A percentile compares a stretch with the other conserved stretches of the same genome.
Evolutionary conservation across 2,113 vertebrate species (phyloP).

Genomic region (Agelaius phoeniceus): DNA sequence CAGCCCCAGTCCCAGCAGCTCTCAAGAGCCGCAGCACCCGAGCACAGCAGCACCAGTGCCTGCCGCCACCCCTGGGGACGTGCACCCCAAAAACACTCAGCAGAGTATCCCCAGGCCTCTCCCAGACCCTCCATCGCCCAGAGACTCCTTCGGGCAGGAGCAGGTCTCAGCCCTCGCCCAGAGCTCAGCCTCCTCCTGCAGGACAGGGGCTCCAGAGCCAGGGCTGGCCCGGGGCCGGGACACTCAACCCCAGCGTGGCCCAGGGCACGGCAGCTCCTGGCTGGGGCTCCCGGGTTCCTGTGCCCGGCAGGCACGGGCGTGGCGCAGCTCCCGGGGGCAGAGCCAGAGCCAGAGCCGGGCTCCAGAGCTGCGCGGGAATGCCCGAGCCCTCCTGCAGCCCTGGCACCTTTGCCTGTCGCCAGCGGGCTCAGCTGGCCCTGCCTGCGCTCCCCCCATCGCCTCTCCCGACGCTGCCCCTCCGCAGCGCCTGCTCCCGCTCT

Average conservation of each 20-base stretch:
- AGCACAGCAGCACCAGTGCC: neutral
- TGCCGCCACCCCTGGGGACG: neutral
- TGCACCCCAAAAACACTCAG: neutral
- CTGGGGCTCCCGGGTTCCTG: neutral
- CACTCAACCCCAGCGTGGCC: neutral
- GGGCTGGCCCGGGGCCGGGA: accelerated
- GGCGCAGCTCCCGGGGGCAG: neutral
- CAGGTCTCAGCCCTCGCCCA: neutral
- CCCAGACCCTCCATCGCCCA: neutral
- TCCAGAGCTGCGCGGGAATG: neutral
- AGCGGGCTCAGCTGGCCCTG: neutral
- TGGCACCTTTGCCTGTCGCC: neutral
- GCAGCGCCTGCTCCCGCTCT: neutral
- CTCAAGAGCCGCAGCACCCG: accelerated
- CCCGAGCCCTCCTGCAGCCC: neutral
- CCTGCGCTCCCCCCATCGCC: neutral
- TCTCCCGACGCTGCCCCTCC: conserved; percentile 7
- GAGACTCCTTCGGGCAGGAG: neutral
- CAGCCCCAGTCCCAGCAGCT: neutral
- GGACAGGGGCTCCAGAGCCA: accelerated
- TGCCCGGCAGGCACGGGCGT: neutral
- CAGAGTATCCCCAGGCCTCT: neutral
- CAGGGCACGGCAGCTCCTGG: neutral
- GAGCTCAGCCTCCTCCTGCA: neutral
- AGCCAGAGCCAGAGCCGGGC: neutral